phyloP scores from a whole-genome alignment of 2,888 invertebrate genomes.

The Plutella xylostella region DNA sequence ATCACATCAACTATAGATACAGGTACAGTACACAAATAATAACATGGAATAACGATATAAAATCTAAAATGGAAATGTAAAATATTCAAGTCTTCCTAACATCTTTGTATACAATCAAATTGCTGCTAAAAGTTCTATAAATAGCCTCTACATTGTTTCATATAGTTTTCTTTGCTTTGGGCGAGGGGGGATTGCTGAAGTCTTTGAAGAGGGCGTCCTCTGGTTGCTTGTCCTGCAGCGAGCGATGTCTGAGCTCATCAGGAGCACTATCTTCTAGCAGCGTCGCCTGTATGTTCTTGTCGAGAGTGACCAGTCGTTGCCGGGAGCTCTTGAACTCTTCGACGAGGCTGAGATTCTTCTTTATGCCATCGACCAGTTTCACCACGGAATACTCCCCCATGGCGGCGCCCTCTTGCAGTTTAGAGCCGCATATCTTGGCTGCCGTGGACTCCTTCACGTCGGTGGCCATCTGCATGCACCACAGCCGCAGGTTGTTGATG shows the following conservation, averaged over 20 bases:
- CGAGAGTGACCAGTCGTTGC: constrained; percentile 44
- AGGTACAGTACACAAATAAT: constrained; percentile 54
- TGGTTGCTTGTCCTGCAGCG: constrained; percentile 28
- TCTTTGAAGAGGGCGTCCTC: constrained; percentile 33
- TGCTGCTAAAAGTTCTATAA: constrained; percentile 19
- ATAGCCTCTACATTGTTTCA: constrained; percentile 41
- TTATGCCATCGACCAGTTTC: constrained; percentile 57
- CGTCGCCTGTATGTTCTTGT: constrained; percentile 56
- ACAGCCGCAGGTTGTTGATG: constrained; percentile 36
- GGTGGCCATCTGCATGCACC: constrained; percentile 37
- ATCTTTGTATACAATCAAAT: constrained; percentile 16
- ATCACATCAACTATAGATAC: background rate
- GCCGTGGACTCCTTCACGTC: constrained; percentile 51
- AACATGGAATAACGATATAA: constrained; percentile 66
- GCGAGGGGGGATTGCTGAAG: constrained; percentile 44
- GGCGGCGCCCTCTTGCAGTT: constrained; percentile 59
- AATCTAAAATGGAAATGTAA: constrained; percentile 65
- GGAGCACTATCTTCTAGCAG: constrained; percentile 47
- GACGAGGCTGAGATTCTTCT: constrained; percentile 51
- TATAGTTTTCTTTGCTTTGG: constrained; percentile 47
- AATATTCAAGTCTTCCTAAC: constrained; percentile 48
- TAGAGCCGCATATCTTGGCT: constrained; percentile 53
- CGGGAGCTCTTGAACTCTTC: constrained; percentile 53
- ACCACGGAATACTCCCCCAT: constrained; percentile 64
- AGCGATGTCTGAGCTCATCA: constrained; percentile 34